Base-by-base conservation (phyloP, 2,113 vertebrate genomes). In the Epinephelus lanceolatus region DNA sequence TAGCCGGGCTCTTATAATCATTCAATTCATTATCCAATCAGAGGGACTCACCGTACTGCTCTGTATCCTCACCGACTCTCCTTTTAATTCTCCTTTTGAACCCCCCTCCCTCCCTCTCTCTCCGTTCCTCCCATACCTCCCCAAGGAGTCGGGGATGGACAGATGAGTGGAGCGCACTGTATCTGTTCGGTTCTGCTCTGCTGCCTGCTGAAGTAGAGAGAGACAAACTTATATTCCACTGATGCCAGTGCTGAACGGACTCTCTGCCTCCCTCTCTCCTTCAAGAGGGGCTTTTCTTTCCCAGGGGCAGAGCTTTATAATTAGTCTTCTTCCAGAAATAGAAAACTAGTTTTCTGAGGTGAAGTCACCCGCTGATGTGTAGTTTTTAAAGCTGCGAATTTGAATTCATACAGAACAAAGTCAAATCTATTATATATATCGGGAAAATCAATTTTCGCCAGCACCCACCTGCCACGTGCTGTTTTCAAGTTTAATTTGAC, bases 11-110 rank as follows among this genome's bases (percentile, higher is more conserved):
- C 86, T 91, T 83, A 91, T 92, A 92, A 93, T 95, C 90, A 91
- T 92, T 94, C 91, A 93, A 85, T 94, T 95, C 93, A 93, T 91
- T 91, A 94, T 91, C 91, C 94, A 94, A 95, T 96, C 95, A 94
- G 86, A 86, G 81, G 85, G 87, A 92, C 92, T 93, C 84, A 56
- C 84, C 88, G 74, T n/a, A 42, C 86, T 63, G 47, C 80, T 91
- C 83, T 5, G 62, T 76, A 65, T 79, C 88, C 66, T 83, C 78
- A 69, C 86, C 88, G 78, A 84, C 88, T 86, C 85, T 88, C 25
- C 84, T 78, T 81, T 85, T 88, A 79, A 88, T 89, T 87, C 85
- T 83, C 68, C 82, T 62, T 84, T 70, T 76, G 63, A 81, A 78
- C 74, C 73, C 66, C 66, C 73, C 74, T 71, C 66, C 66, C 73